phyloP scores from a whole-genome alignment of 2,888 invertebrate species.

The Clistopyga incitator region DNA sequence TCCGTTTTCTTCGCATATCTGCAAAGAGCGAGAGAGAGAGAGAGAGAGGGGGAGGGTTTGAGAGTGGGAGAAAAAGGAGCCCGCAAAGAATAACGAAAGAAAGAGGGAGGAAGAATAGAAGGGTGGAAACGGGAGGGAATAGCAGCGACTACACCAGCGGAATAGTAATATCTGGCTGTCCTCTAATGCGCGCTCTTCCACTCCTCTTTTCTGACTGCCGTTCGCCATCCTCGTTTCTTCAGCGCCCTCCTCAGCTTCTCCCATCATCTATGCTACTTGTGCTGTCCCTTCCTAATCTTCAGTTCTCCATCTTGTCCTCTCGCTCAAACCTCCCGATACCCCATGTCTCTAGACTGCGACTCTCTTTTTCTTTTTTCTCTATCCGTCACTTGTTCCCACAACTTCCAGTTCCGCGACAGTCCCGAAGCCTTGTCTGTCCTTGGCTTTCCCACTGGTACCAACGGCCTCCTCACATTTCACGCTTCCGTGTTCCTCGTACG shows the following conservation, averaged over 20 bases:
- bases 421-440: constrained; percentile 34
- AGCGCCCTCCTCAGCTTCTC: constrained; percentile 22
- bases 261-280: constrained; percentile 46
- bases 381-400: constrained; percentile 46
- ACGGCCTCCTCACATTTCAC: constrained; percentile 57
- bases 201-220: constrained; percentile 58
- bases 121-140: constrained; percentile 44
- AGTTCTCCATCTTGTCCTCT: constrained; percentile 30
- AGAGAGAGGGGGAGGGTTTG: constrained; percentile 10
- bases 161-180: constrained; percentile 75
- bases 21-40: constrained; percentile 45
- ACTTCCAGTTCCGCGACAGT: constrained; percentile 25
- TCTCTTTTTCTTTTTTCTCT: constrained; percentile 47
- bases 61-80: constrained; percentile 7
- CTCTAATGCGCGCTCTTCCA: constrained; percentile 40
- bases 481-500: constrained; percentile 9
- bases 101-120: constrained; percentile 21
- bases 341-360: constrained; percentile 35
- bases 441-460: constrained; percentile 42
- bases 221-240: constrained; percentile 34
- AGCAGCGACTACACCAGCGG: constrained; percentile 69
- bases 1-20: constrained; percentile 64
- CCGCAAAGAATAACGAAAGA: constrained; percentile 45
- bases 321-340: constrained; percentile 13
- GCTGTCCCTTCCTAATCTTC: constrained; percentile 43